phyloP scores from a whole-genome alignment of 2,113 vertebrate genomes.

The Carassius gibelio region DNA sequence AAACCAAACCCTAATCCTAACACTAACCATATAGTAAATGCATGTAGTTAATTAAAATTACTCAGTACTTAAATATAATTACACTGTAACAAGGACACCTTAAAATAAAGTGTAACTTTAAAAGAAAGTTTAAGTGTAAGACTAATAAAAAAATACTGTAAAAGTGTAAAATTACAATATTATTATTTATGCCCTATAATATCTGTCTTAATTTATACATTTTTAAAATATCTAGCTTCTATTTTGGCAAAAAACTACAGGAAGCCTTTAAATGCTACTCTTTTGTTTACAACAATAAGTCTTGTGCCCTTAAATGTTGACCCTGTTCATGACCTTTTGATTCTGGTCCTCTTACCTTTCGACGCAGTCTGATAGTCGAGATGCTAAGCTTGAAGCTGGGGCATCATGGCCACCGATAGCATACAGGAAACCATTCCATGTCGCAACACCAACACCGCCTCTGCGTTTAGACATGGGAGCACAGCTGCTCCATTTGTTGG shows the following conservation, averaged over 20 bases:
- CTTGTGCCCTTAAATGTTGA: not conserved
- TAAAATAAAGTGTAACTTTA: too few species aligned
- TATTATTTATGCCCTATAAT: not conserved
- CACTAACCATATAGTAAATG: too few species aligned
- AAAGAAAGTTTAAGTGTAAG: not conserved
- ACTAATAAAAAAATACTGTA: not conserved
- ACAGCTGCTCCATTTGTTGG: conserved; percentile 94
- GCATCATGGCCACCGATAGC: conserved; percentile 97
- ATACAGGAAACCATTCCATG: conserved; percentile 94
- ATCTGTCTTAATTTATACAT: not conserved
- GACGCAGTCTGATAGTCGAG: conserved; percentile 93
- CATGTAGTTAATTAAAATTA: too few species aligned
- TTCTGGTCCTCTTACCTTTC: conserved; percentile 85
- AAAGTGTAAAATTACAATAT: not conserved
- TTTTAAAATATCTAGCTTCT: not conserved
- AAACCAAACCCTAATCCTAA: too few species aligned
- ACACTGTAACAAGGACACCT: too few species aligned
- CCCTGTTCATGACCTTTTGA: not conserved
- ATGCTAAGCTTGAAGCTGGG: conserved; percentile 90
- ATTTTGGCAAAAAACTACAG: not conserved
- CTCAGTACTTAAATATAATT: too few species aligned
- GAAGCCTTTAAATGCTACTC: not conserved
- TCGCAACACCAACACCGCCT: conserved; percentile 94
- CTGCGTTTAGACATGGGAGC: conserved; percentile 96
- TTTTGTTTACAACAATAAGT: not conserved